Percentiles rank a stretch among this genome's conserved stretches.
Conservation (phyloP, 2,888 invertebrate species). For the Melanophora roralis region DNA sequence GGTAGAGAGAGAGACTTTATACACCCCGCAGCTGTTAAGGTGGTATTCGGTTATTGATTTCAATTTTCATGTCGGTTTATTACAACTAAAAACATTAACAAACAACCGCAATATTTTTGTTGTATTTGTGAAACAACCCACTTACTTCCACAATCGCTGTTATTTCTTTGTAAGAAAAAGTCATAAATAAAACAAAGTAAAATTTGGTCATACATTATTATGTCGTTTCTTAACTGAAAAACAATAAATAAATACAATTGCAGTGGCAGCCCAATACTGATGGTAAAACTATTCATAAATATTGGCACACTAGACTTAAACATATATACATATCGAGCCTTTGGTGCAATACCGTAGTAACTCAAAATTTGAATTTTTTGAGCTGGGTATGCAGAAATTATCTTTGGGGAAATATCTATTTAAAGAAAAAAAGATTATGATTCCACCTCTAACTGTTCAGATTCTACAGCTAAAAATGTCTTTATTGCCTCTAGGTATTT, state of each 20-base stretch:
- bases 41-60: slow-evolving; percentile 42
- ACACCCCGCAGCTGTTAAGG: slow-evolving; percentile 38
- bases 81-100: slow-evolving; percentile 40
- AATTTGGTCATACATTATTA: slow-evolving; percentile 55
- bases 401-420: too few species aligned
- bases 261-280: slow-evolving; percentile 13
- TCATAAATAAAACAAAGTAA: slow-evolving; percentile 42
- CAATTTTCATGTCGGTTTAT: slow-evolving; percentile 38
- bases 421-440: too few species aligned
- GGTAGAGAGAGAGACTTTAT: slow-evolving; percentile 34
- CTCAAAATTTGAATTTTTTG: too few species aligned
- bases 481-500: too few species aligned
- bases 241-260: slow-evolving; percentile 57
- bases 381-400: too few species aligned
- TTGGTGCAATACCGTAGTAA: too few species aligned
- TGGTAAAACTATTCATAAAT: background rate
- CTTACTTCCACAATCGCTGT: slow-evolving; percentile 45
- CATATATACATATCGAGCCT: too few species aligned
- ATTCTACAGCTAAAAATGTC: too few species aligned
- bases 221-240: slow-evolving; percentile 57
- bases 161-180: slow-evolving; percentile 17
- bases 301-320: background rate
- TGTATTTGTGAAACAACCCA: slow-evolving; percentile 54
- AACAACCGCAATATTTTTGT: slow-evolving; percentile 49
- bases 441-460: too few species aligned